Evolutionary conservation across 2,797 vertebrate genomes (phyloP), one percentile per base, ranked within the genome.

Genomic region (Spinus pinus): DNA sequence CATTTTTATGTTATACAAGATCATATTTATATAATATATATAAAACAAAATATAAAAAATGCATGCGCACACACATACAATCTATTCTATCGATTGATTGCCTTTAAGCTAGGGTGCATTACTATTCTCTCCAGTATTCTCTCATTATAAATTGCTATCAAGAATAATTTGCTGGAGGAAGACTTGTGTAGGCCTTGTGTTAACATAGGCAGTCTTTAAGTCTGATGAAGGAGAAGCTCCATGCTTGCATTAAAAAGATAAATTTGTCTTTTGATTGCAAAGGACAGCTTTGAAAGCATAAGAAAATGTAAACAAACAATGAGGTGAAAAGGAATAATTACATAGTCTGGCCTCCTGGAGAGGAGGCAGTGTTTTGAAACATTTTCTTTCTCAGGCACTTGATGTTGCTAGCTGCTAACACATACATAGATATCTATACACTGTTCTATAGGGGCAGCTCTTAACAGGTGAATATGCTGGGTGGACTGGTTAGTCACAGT

Each of bases 201-300:
- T 93, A 89, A 81, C 46, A 33, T 7, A 74, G 31, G 24, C 85
- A 90, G 42, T 61, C 77, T 93, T 88, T 69, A 69, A 39, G 18
- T 72, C 58, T 74, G 33, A 57, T 70, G 61, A 86, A 66, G 65
- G 49, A 83, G 62, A 84, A 69, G 23, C 42, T 73, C 1, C 4
- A 4, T 64, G 23, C 49, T 78, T 91, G 73, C 44, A 44, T 84
- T 86, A 41, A 33, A 81, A 79, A 81, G 57, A 92, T 30, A 70
- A 66, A 82, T 86, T 66, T 82, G 30, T 88, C 17, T 86, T 86
- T 87, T 87, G 28, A 46, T 93, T 94, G 42, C n/a, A 67, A 77
- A 82, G 47, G 46, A 66, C 60, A 73, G 41, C 60, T 92, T 88
- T 73, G 83, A 81, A 94, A 92, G 92, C 25, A 25, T 28, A 81